Evolutionary conservation across 1,140 invertebrate species (phyloP).

Genomic region (Polypedilum pembai): DNA sequence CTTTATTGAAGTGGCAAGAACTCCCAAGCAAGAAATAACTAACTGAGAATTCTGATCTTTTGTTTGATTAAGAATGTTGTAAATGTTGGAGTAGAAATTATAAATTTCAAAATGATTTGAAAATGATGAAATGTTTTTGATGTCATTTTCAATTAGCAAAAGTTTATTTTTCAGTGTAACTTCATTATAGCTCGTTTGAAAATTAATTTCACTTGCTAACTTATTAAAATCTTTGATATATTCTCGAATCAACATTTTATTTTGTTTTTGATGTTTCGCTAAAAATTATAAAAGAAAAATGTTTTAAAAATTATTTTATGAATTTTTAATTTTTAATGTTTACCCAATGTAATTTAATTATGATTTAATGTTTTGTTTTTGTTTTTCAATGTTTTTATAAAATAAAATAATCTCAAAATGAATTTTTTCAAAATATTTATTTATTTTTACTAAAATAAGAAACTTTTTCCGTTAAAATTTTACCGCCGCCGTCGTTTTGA

Average conservation of each 20-base stretch:
- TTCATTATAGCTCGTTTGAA: neutral
- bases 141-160: neutral
- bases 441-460: no score
- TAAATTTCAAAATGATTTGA: slow-evolving; percentile 16
- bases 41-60: neutral
- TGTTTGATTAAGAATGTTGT: neutral
- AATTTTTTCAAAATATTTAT: no score
- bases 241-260: neutral
- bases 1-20: neutral
- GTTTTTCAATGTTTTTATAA: no score
- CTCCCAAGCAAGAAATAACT: neutral
- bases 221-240: slow-evolving; percentile 5
- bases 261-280: neutral
- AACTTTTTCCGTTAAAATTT: no score
- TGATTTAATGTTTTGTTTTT: no score
- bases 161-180: neutral
- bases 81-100: neutral
- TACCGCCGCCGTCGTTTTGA: no score
- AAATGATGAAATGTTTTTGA: neutral
- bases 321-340: no score
- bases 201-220: neutral
- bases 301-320: no score
- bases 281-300: neutral
- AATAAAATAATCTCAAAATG: no score
- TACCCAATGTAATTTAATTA: no score